Evolutionary conservation across 2,888 invertebrate species (phyloP).

Genomic region (Eristalis pertinax): DNA sequence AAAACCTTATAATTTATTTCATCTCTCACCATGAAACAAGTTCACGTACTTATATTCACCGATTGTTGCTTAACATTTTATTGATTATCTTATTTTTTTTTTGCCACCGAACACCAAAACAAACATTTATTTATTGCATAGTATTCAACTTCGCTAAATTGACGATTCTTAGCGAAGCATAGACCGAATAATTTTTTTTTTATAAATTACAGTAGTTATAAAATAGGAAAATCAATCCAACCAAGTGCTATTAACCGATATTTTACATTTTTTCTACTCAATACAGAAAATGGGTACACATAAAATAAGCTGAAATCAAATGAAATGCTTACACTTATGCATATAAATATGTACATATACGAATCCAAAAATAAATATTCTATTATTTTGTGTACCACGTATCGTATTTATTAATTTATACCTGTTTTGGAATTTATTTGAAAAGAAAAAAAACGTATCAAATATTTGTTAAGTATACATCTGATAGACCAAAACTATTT

Average conservation of each 20-base stretch:
- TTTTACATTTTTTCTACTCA: conserved; percentile 52
- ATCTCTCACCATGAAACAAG: conserved; percentile 15
- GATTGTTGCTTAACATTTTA: neutral
- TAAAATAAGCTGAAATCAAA: conserved; percentile 57
- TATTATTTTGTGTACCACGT: conserved; percentile 47
- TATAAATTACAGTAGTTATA: conserved; percentile 45
- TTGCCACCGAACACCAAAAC: neutral
- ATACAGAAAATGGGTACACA: conserved; percentile 33
- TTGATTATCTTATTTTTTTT: neutral
- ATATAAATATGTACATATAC: conserved; percentile 26
- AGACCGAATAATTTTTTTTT: neutral
- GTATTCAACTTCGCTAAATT: neutral
- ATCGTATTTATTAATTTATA: conserved; percentile 54
- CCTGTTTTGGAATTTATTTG: conserved; percentile 56
- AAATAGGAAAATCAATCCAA: conserved; percentile 49
- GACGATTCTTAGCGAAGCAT: neutral
- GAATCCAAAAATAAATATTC: neutral
- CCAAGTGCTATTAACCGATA: conserved; percentile 69
- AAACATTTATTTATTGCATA: neutral
- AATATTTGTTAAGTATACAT: conserved; percentile 52
- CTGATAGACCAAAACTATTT: conserved; percentile 62
- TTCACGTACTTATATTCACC: conserved; percentile 1
- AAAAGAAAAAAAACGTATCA: conserved; percentile 30
- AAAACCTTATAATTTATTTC: conserved; percentile 38
- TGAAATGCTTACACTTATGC: conserved; percentile 48